Conservation (phyloP, 2,113 vertebrate species). For the Neoarius graeffei region DNA sequence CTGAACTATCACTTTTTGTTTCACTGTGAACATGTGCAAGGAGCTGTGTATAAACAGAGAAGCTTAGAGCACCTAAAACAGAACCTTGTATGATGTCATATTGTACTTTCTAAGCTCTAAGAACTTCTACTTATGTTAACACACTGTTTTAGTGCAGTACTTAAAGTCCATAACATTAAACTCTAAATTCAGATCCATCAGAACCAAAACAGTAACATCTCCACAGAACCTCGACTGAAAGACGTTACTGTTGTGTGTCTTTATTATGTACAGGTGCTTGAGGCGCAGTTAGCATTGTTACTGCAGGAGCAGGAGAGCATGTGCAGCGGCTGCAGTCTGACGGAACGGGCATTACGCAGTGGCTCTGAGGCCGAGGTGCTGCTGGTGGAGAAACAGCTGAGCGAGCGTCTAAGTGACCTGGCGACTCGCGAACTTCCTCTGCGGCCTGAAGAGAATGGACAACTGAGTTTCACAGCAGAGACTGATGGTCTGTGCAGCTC, state of each 20-base stretch:
- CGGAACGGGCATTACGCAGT: slow-evolving; percentile 87
- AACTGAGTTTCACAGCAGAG: slow-evolving; percentile 90
- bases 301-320: slow-evolving; percentile 92
- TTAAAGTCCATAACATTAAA: neutral
- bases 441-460: slow-evolving; percentile 90
- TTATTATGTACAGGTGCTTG: slow-evolving; percentile 80
- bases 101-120: neutral
- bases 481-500: slow-evolving; percentile 94
- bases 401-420: slow-evolving; percentile 86
- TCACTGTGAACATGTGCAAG: neutral
- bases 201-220: neutral
- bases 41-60: neutral
- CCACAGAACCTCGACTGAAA: neutral
- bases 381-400: slow-evolving; percentile 96
- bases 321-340: slow-evolving; percentile 91
- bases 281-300: slow-evolving; percentile 87
- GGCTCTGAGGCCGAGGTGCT: slow-evolving; percentile 94
- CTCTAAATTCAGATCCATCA: neutral
- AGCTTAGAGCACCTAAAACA: neutral
- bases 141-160: neutral
- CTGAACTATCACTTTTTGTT: neutral
- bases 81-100: neutral
- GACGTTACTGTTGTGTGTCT: neutral
- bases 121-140: neutral
- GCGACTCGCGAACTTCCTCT: slow-evolving; percentile 83